Base-by-base conservation (phyloP, 2,113 vertebrate species). In the Papio anubis region DNA sequence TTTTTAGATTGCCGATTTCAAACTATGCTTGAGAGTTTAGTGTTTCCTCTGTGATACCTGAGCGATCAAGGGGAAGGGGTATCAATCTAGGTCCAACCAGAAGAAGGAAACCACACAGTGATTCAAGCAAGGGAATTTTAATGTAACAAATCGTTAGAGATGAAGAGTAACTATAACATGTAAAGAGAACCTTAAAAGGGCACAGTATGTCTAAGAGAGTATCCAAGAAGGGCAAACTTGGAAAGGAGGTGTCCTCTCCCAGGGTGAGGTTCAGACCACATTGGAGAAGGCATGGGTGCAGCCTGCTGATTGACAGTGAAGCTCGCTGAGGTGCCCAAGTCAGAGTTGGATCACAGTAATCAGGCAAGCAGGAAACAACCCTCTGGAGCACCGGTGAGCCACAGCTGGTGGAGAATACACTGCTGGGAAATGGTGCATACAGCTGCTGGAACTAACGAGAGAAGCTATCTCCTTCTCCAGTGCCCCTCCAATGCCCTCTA, bases 51-150 rank as follows among this genome's bases (percentile, higher is more conserved):
- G 72, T 73, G 45, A 9, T 52, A 45, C 9, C 30, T 38, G 5
- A 85, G 0, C 16, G 32, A n/a, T 59, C 10, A 59, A 35, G 10
- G 50, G 20, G n/a, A 17, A 84, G 8, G 2, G 38, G 0, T 14
- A 82, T 80, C 27, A 87, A 30, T 75, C 23, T 68, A 50, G 61
- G 38, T 52, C 30, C 30, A 66, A 88, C 3, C 35, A 48, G 35
- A 38, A 72, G 7, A 66, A 11, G 78, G 30, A 85, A 94, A 87
- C 1, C 2, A 78, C 6, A 25, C 3, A n/a, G 30, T 64, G 38
- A 90, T 17, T 75, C 87, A 30, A 93, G 92, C 8, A 72, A 35
- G 59, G 2, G 20, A 88, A 50, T 23, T 55, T 90, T 89, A 78
- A 52, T 23, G 9, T 17, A 68, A 38, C 16, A 87, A 35, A 66